Conservation (phyloP, 2,797 vertebrate genomes). For the Bufotes viridis region DNA sequence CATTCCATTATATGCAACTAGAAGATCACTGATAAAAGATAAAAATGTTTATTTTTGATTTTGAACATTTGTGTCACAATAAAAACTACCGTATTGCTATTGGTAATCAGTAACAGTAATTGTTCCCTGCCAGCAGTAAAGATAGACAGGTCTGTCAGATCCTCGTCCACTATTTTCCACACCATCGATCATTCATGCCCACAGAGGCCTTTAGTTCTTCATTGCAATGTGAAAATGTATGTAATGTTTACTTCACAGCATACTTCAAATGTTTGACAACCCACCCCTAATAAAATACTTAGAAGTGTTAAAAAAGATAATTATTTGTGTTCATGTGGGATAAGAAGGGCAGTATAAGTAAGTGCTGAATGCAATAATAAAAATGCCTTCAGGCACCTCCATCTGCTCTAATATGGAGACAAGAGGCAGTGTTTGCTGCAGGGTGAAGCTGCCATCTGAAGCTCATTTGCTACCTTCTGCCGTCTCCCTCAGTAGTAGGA, state of each 20-base stretch:
- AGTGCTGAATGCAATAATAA: constrained; percentile 56
- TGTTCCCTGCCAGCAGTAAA: no score
- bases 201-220: no score
- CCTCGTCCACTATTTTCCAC: no score
- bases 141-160: no score
- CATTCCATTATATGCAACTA: no score
- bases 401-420: constrained; percentile 55
- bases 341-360: constrained; percentile 46
- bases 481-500: constrained; percentile 36
- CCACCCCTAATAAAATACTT: not conserved
- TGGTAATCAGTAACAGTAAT: no score
- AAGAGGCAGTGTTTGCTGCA: constrained; percentile 44
- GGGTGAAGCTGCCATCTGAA: constrained; percentile 58
- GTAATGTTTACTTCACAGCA: not conserved
- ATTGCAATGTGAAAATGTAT: no score
- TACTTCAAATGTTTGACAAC: not conserved
- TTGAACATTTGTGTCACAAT: no score
- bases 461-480: constrained; percentile 60
- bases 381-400: constrained; percentile 48
- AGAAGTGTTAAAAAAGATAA: constrained; percentile 26
- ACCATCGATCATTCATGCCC: no score
- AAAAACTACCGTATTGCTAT: no score
- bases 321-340: constrained; percentile 26
- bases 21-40: no score
- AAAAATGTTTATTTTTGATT: no score